Conservation (phyloP, 2,113 vertebrate genomes). For the Felis chaus region DNA sequence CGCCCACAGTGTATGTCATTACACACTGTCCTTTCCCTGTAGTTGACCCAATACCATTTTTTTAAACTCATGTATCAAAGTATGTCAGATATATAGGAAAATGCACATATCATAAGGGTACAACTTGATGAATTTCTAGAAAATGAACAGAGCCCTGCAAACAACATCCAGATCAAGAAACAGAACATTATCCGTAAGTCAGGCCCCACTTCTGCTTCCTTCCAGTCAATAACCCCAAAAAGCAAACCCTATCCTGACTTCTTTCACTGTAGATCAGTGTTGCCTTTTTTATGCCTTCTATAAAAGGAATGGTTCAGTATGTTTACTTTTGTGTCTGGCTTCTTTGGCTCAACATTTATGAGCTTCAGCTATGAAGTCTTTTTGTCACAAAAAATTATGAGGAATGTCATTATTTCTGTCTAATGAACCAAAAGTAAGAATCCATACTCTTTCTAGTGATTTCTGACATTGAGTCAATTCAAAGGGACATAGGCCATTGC, state of each 20-base stretch:
- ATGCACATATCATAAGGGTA: background rate
- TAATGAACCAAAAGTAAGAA: constrained; percentile 25
- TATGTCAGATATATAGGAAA: background rate
- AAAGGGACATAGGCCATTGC: background rate
- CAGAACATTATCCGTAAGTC: background rate
- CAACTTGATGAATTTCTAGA: constrained; percentile 28
- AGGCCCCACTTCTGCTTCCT: background rate
- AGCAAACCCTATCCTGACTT: background rate
- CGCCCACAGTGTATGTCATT: background rate
- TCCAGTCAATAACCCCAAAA: background rate
- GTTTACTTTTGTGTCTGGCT: background rate
- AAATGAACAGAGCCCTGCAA: constrained; percentile 23
- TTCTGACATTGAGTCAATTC: constrained; percentile 17
- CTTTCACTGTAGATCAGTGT: background rate
- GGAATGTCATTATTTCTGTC: constrained; percentile 9
- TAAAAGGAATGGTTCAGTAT: constrained; percentile 19
- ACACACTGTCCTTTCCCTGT: background rate
- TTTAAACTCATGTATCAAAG: constrained; percentile 25
- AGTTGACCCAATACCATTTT: background rate
- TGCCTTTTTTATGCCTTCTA: constrained; percentile 3
- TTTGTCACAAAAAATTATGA: constrained; percentile 35
- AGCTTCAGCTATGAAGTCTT: constrained; percentile 30
- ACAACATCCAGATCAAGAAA: constrained; percentile 17
- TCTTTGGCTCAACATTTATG: constrained; percentile 43
- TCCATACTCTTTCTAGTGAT: background rate